These are phyloP conservation scores for Plagodis pulveraria DNA, from an alignment of 2,888 invertebrate species.

Conservation along the genomic window DNA sequence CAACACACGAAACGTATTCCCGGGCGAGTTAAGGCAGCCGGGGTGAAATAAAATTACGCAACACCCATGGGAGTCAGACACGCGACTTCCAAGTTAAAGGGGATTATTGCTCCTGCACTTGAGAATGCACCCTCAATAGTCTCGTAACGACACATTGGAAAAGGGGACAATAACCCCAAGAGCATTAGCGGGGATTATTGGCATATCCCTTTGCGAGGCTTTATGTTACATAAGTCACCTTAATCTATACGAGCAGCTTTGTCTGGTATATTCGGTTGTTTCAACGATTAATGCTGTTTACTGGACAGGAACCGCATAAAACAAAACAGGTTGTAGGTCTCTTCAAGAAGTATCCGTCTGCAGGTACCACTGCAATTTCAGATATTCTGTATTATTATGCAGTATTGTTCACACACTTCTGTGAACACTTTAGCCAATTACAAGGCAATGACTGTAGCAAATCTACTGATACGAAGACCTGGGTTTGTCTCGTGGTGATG, in stretches of 20 bases:
- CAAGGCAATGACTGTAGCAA: no score
- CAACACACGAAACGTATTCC: conserved; percentile 55
- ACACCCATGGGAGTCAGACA: conserved; percentile 58
- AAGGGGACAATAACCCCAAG: conserved; percentile 63
- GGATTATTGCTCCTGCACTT: conserved; percentile 76
- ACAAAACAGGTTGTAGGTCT: no score
- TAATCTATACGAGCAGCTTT: conserved; percentile 67
- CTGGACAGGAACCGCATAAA: neutral
- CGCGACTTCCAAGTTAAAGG: conserved; percentile 70
- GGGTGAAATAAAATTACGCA: conserved; percentile 71
- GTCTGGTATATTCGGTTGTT: conserved; percentile 45
- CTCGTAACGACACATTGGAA: conserved; percentile 59
- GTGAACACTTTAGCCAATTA: no score
- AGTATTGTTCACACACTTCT: no score
- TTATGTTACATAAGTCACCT: conserved; percentile 69
- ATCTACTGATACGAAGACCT: no score
- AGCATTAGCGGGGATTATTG: conserved; percentile 74
- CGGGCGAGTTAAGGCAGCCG: conserved; percentile 48
- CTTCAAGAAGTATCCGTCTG: no score
- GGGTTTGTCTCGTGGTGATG: no score
- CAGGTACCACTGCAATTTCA: no score
- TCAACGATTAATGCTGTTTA: conserved; percentile 35
- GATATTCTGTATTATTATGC: no score
- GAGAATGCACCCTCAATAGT: conserved; percentile 73
- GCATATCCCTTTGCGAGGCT: conserved; percentile 73